phyloP scores from a whole-genome alignment of 2,888 invertebrate genomes.

The Desoria tigrina region DNA sequence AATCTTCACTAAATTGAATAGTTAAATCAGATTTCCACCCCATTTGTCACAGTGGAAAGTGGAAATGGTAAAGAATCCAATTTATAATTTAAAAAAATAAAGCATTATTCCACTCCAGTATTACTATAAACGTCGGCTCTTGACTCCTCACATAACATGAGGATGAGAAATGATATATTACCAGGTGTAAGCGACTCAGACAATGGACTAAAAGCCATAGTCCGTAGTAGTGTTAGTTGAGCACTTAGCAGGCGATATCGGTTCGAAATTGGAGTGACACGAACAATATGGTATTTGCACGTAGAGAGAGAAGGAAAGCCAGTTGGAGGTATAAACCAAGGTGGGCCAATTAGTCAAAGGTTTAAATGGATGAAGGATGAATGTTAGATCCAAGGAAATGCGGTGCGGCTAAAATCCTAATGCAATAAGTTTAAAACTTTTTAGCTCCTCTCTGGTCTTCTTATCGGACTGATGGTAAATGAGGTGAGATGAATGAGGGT shows the following conservation, averaged over 20 bases:
- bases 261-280: conserved; percentile 16
- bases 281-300: conserved; percentile 18
- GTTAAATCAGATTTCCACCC: no score
- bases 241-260: conserved; percentile 5
- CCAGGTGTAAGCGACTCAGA: no score
- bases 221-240: no score
- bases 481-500: conserved; percentile 51
- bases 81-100: no score
- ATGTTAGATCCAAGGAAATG: conserved; percentile 1
- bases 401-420: conserved; percentile 1
- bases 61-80: no score
- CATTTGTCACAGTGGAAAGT: no score
- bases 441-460: not conserved
- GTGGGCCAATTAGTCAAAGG: conserved; percentile 45
- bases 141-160: no score
- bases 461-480: conserved; percentile 35
- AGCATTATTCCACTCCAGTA: no score
- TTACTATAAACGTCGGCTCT: no score
- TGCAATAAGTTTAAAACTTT: not conserved
- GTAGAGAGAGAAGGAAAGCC: conserved; percentile 15
- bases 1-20: no score
- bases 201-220: no score
- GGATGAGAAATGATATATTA: no score
- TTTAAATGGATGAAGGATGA: conserved; percentile 40
- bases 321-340: conserved; percentile 28